Conservation (phyloP, 2,888 invertebrate genomes). For the Dynastes hyllus region DNA sequence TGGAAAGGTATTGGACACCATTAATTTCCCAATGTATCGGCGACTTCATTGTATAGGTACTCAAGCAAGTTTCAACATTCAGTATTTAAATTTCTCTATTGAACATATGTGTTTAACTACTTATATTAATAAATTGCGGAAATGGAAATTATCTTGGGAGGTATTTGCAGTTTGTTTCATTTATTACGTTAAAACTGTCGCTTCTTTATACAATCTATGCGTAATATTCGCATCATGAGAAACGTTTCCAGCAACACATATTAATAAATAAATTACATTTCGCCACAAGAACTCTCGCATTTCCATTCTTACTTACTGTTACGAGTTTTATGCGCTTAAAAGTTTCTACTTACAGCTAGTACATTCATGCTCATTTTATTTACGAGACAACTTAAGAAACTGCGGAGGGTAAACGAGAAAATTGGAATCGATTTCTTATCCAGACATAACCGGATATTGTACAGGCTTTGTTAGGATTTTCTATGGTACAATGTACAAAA, state of each 20-base stretch:
- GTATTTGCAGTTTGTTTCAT: not conserved
- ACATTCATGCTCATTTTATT: constrained; percentile 14
- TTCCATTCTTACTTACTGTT: constrained; percentile 12
- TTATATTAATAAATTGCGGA: no score
- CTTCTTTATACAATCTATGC: not conserved
- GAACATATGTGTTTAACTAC: no score
- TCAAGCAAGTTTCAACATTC: no score
- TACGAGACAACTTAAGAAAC: constrained; percentile 18
- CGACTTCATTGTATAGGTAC: no score
- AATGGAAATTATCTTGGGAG: not conserved
- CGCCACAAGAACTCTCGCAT: constrained; percentile 2
- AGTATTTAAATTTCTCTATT: no score
- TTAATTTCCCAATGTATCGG: no score
- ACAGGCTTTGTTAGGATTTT: constrained; percentile 3
- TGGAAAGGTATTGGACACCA: no score
- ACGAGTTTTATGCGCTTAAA: constrained; percentile 22
- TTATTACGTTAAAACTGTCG: not conserved
- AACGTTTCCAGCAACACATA: not conserved
- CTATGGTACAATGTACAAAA: not conserved
- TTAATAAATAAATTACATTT: constrained; percentile 23
- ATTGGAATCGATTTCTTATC: constrained; percentile 24
- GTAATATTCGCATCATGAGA: not conserved
- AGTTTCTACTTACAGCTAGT: constrained; percentile 16
- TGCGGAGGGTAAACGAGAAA: constrained; percentile 24
- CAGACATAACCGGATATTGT: constrained; percentile 20